phyloP scores from a whole-genome alignment of 2,888 invertebrate genomes.

The Seira sanloemensis region DNA sequence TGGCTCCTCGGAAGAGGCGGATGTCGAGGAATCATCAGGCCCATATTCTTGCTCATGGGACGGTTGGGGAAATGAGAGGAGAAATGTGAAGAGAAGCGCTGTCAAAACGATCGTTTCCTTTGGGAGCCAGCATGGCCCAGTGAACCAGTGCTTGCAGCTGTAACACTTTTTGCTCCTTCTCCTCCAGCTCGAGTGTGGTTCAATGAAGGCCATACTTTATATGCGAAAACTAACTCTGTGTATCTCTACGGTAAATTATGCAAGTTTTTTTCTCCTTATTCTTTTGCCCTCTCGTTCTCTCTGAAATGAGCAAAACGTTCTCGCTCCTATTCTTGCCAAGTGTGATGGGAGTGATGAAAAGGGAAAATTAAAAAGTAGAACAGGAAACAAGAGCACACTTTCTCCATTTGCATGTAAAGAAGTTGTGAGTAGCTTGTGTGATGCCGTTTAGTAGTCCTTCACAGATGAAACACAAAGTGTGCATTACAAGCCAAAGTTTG shows the following conservation, averaged over 20 bases:
- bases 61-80: conserved; percentile 18
- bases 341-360: background rate
- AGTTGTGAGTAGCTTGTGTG: too few relatives aligned
- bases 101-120: background rate
- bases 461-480: too few relatives aligned
- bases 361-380: background rate
- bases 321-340: too few relatives aligned
- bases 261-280: background rate
- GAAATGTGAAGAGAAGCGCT: background rate
- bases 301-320: too few relatives aligned
- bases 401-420: background rate
- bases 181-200: conserved; percentile 13
- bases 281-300: too few relatives aligned
- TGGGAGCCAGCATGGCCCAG: conserved; percentile 37
- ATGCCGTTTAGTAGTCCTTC: too few relatives aligned
- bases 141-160: conserved; percentile 38
- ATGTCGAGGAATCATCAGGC: background rate
- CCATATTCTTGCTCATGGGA: conserved; percentile 22
- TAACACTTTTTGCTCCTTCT: conserved; percentile 17
- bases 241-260: background rate
- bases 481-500: too few relatives aligned
- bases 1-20: conserved; percentile 23
- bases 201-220: background rate
- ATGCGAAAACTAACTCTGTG: background rate
- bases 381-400: background rate